Evolutionary conservation across 2,888 invertebrate species (phyloP).

Genomic region (Drosophila kambysellisi): DNA sequence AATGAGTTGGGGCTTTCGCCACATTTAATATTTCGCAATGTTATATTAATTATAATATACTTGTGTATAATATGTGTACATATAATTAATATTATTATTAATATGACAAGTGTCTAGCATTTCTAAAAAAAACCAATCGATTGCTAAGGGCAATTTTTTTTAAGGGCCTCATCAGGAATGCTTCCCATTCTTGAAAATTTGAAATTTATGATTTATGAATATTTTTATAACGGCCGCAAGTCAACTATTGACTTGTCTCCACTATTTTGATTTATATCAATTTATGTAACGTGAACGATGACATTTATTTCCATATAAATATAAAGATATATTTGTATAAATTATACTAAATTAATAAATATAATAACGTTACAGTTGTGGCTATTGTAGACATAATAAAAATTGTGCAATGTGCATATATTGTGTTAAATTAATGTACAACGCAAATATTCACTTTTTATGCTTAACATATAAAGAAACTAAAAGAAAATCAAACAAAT

Average conservation of each 20-base stretch:
- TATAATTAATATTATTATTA: not conserved
- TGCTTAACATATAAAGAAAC: not conserved
- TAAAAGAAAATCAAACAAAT: not conserved
- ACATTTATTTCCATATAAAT: not conserved
- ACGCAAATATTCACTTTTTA: not conserved
- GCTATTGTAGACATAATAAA: not conserved
- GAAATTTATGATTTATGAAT: not conserved
- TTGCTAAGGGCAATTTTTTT: not conserved
- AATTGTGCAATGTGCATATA: not conserved
- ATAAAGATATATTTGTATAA: not conserved
- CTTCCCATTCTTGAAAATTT: not conserved
- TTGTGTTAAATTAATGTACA: not conserved
- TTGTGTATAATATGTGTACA: not conserved
- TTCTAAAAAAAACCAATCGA: not conserved
- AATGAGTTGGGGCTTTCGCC: conserved; percentile 26
- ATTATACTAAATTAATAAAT: too few species aligned
- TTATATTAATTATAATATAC: not conserved
- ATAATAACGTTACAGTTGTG: not conserved
- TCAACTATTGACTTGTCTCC: not conserved
- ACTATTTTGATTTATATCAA: not conserved
- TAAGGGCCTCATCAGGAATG: not conserved
- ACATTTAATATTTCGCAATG: conserved; percentile 22
- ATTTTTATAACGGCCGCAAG: not conserved
- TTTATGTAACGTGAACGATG: not conserved
- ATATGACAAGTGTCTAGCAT: not conserved